Conservation (phyloP, 2,888 invertebrate species). For the Formica aserva region DNA sequence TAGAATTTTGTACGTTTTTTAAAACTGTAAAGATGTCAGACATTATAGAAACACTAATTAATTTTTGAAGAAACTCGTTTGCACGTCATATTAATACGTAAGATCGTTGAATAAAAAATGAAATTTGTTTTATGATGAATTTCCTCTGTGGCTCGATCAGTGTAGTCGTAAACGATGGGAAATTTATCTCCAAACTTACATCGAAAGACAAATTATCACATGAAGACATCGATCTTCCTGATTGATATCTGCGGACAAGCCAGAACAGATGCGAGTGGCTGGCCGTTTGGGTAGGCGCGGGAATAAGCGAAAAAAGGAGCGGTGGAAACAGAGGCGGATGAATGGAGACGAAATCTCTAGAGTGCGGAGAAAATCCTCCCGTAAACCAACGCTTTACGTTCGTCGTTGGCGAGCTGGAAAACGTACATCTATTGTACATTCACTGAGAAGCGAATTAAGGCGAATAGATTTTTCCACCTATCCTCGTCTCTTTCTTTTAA, state of each 20-base stretch:
- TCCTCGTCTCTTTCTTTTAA: slow-evolving; percentile 58
- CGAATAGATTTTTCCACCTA: slow-evolving; percentile 74
- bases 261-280: slow-evolving; percentile 38
- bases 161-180: slow-evolving; percentile 1
- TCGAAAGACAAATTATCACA: slow-evolving; percentile 50
- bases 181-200: neutral
- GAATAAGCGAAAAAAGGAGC: slow-evolving; percentile 18
- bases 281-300: slow-evolving; percentile 31
- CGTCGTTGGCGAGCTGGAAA: slow-evolving; percentile 65
- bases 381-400: slow-evolving; percentile 61
- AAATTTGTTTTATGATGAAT: slow-evolving; percentile 8
- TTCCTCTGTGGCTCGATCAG: neutral
- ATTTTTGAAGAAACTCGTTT: neutral
- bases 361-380: slow-evolving; percentile 62
- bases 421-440: slow-evolving; percentile 71
- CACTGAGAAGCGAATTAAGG: slow-evolving; percentile 75
- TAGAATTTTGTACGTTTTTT: neutral
- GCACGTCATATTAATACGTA: neutral
- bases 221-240: slow-evolving; percentile 50
- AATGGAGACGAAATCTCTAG: slow-evolving; percentile 48
- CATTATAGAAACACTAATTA: too few relatives aligned
- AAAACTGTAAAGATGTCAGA: neutral
- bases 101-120: neutral
- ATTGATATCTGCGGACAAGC: slow-evolving; percentile 35
- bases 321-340: slow-evolving; percentile 42